Percentiles rank a stretch among this genome's conserved stretches.
Conservation (phyloP, 2,113 vertebrate species). For the Salvelinus fontinalis region DNA sequence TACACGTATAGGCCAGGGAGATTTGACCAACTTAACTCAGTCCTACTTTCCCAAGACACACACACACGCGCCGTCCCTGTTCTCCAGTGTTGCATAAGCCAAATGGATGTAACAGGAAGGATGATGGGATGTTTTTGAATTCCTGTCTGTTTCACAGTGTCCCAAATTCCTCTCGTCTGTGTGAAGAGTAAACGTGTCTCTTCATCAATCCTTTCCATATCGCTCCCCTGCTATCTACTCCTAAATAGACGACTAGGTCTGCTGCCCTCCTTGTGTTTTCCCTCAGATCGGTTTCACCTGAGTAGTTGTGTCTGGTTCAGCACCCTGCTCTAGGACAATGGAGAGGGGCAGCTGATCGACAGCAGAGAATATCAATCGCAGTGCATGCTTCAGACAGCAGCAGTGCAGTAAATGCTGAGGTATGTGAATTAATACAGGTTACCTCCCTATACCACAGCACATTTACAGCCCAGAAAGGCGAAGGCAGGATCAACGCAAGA, state of each 20-base stretch:
- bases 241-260: too few relatives aligned
- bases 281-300: not conserved
- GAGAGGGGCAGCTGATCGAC: not conserved
- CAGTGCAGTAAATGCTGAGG: not conserved
- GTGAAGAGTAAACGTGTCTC: constrained; percentile 41
- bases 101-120: not conserved
- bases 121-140: constrained; percentile 37
- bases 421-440: not conserved
- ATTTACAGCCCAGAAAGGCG: not conserved
- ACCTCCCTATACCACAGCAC: not conserved
- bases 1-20: not conserved
- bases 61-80: too few relatives aligned
- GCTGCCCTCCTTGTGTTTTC: too few relatives aligned
- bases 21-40: not conserved
- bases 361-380: not conserved
- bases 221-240: too few relatives aligned
- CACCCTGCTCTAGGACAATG: not conserved
- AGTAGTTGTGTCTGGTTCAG: not conserved
- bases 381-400: not conserved
- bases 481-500: not conserved
- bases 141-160: constrained; percentile 49
- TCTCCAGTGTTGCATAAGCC: constrained; percentile 1
- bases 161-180: constrained; percentile 61
- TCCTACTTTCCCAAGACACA: not conserved
- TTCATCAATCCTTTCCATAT: not conserved